A percentile compares a stretch with the other conserved stretches of the same genome.
phyloP scores from a whole-genome alignment of 2,797 vertebrate genomes.

The Smutsia temminckii region DNA sequence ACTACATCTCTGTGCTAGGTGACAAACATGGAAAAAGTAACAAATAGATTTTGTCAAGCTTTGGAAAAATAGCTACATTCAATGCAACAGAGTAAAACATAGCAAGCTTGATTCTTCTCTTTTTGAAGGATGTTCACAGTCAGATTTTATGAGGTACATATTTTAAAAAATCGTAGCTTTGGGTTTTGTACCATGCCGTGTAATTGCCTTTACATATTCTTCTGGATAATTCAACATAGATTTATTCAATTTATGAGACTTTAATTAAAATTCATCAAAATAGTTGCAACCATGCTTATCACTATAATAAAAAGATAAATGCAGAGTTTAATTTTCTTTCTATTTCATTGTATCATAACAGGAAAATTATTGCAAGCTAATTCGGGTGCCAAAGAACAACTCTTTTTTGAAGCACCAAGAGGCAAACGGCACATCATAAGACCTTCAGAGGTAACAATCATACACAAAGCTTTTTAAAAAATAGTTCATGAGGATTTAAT shows the following conservation, averaged over 20 bases:
- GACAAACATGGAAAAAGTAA: background rate
- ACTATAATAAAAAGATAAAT: constrained; percentile 33
- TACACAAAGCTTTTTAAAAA: background rate
- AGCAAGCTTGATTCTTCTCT: background rate
- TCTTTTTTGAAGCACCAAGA: constrained; percentile 98
- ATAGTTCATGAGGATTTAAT: background rate
- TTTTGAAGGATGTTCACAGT: background rate
- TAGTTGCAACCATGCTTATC: background rate
- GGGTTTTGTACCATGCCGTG: background rate
- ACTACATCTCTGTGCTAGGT: background rate
- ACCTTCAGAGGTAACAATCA: constrained; percentile 89
- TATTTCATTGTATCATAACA: constrained; percentile 79
- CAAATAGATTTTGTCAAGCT: background rate
- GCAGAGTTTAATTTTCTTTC: constrained; percentile 49
- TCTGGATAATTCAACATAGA: background rate
- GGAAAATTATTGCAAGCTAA: constrained; percentile 98
- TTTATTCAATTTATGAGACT: constrained; percentile 26
- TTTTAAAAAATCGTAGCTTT: background rate
- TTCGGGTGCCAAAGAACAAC: constrained; percentile 96
- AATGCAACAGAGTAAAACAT: background rate
- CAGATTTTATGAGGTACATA: background rate
- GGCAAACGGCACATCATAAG: constrained; percentile 94
- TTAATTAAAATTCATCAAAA: constrained; percentile 35
- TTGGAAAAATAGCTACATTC: constrained; percentile 12
- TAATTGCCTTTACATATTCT: background rate